phyloP scores from a whole-genome alignment of 2,797 vertebrate species.

The Oreochromis mossambicus region DNA sequence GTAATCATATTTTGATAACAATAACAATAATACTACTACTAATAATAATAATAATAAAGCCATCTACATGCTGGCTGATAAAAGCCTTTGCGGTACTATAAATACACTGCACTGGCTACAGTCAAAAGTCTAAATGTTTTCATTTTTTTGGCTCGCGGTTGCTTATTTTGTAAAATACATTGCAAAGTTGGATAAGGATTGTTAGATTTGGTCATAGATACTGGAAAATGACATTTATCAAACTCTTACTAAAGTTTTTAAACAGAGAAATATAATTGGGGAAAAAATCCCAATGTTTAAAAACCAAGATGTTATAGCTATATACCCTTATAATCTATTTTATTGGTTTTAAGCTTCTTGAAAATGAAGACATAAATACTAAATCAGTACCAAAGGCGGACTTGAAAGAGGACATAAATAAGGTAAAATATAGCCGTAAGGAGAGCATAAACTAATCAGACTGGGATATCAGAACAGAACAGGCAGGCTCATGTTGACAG shows the following conservation, averaged over 20 bases:
- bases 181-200: neutral
- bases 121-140: neutral
- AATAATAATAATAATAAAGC: accelerated
- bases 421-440: neutral
- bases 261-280: neutral
- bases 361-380: neutral
- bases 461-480: neutral
- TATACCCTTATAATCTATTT: neutral
- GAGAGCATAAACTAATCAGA: neutral
- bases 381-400: neutral
- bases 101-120: neutral
- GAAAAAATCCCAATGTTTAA: accelerated
- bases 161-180: neutral
- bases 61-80: neutral
- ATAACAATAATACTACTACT: neutral
- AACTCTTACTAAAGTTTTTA: neutral
- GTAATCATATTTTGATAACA: neutral
- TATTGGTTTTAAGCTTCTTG: neutral
- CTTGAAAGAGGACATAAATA: neutral
- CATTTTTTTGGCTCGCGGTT: neutral
- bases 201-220: neutral
- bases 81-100: neutral
- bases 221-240: neutral
- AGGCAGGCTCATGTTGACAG: neutral
- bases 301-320: neutral